Percentiles rank a stretch among this genome's conserved stretches.
Conservation (phyloP, 2,797 vertebrate species). For the Pelobates cultripes region DNA sequence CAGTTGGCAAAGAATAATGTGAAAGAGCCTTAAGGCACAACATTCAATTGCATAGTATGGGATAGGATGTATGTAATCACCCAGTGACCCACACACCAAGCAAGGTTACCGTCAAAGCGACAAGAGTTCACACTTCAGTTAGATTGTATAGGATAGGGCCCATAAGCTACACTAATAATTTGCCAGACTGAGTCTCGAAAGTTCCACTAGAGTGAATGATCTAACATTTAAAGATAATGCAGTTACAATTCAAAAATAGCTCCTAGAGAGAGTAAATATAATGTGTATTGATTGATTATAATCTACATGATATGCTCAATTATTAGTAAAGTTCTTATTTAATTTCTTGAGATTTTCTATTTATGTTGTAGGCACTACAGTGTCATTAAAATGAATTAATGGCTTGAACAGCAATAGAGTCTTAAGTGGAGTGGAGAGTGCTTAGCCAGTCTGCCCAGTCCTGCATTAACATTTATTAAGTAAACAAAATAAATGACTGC, state of each 20-base stretch:
- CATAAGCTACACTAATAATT: neutral
- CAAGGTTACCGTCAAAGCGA: neutral
- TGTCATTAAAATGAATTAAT: no score
- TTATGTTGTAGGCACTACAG: no score
- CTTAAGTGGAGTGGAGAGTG: no score
- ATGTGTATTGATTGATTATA: no score
- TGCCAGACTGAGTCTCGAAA: neutral
- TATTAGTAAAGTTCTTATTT: neutral
- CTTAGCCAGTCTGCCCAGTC: no score
- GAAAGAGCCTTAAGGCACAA: neutral
- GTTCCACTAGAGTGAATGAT: neutral
- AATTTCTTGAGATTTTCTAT: neutral
- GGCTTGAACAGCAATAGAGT: no score
- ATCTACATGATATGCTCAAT: neutral
- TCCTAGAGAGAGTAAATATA: no score
- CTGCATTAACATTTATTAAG: no score
- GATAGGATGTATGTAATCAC: neutral
- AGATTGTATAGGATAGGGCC: neutral
- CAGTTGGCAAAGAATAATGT: neutral
- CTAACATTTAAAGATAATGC: neutral
- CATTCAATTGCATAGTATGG: neutral
- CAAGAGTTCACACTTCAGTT: neutral
- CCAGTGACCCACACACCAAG: neutral
- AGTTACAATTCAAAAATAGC: neutral
- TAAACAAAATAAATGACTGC: no score